These are phyloP conservation scores for Odiellus spinosus DNA, from an alignment of 2,888 invertebrate species.

Conservation along the genomic window DNA sequence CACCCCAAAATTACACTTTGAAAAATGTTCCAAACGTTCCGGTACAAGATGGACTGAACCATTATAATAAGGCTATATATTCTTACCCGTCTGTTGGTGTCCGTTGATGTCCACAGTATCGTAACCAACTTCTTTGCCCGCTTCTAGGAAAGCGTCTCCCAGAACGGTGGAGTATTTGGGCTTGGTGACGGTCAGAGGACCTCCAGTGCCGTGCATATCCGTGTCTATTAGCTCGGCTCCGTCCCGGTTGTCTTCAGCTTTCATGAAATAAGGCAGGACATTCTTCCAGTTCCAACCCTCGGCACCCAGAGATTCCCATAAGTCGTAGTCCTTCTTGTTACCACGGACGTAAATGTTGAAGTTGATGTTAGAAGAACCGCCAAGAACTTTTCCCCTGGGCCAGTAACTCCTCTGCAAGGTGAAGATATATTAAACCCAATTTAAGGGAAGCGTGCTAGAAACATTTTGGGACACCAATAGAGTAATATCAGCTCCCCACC, in stretches of 20 bases:
- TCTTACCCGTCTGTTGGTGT: slow-evolving; percentile 19
- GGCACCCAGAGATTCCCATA: slow-evolving; percentile 67
- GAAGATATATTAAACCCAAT: too few species aligned
- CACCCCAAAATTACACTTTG: too few species aligned
- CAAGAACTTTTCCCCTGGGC: slow-evolving; percentile 38
- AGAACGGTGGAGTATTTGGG: slow-evolving; percentile 18
- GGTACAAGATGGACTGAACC: too few species aligned
- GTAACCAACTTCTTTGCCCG: slow-evolving; percentile 18
- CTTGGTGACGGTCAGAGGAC: slow-evolving; percentile 18
- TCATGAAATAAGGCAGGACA: slow-evolving; percentile 60
- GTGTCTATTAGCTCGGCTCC: too few species aligned
- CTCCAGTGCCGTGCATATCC: slow-evolving; percentile 18
- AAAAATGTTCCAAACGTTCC: too few species aligned
- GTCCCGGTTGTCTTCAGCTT: slow-evolving; percentile 30
- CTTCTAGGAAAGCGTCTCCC: slow-evolving; percentile 18
- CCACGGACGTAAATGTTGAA: slow-evolving; percentile 95
- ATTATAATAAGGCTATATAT: too few species aligned
- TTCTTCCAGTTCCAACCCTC: slow-evolving; percentile 73
- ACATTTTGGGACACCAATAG: too few species aligned
- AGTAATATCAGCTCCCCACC: too few species aligned
- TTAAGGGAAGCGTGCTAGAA: too few species aligned
- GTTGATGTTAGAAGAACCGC: slow-evolving; percentile 82
- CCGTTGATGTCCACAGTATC: slow-evolving; percentile 20
- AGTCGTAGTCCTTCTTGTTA: slow-evolving; percentile 66
- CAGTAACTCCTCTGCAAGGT: slow-evolving; percentile 6